Evolutionary conservation across 2,113 vertebrate species (phyloP).

Genomic region (Seriola rivoliana): DNA sequence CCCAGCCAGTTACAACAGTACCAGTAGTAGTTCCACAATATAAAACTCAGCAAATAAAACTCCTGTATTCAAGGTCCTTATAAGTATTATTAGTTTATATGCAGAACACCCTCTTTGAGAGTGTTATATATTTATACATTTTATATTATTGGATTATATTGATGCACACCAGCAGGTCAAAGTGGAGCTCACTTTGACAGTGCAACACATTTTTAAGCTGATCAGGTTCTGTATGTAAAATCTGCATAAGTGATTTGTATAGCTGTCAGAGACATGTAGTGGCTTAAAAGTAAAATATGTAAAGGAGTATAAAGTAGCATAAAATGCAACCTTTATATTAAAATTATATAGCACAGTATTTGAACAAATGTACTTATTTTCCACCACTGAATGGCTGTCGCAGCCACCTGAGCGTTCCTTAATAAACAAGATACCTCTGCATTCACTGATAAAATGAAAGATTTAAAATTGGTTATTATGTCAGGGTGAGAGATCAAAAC

Average conservation of each 20-base stretch:
- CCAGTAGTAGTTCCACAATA: too few species aligned
- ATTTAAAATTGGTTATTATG: background rate
- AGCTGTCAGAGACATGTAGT: background rate
- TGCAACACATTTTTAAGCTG: background rate
- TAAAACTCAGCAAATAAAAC: too few species aligned
- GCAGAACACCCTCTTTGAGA: background rate
- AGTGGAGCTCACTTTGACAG: background rate
- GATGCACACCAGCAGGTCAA: too few species aligned
- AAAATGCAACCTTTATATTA: background rate
- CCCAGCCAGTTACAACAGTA: too few species aligned
- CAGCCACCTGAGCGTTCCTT: background rate
- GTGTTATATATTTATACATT: background rate
- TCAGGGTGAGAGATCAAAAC: background rate
- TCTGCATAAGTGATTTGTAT: background rate
- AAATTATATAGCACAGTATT: background rate
- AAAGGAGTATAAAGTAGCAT: background rate
- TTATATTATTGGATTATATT: background rate
- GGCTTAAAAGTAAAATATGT: background rate
- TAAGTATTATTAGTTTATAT: background rate
- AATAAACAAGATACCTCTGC: background rate
- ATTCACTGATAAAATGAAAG: background rate
- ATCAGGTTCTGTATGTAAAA: background rate
- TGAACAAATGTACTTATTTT: background rate
- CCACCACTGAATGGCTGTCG: background rate
- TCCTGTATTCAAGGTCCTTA: background rate